Evolutionary conservation across 2,888 invertebrate species (phyloP).

Genomic region (Bursaphelenchus okinawaensis): DNA sequence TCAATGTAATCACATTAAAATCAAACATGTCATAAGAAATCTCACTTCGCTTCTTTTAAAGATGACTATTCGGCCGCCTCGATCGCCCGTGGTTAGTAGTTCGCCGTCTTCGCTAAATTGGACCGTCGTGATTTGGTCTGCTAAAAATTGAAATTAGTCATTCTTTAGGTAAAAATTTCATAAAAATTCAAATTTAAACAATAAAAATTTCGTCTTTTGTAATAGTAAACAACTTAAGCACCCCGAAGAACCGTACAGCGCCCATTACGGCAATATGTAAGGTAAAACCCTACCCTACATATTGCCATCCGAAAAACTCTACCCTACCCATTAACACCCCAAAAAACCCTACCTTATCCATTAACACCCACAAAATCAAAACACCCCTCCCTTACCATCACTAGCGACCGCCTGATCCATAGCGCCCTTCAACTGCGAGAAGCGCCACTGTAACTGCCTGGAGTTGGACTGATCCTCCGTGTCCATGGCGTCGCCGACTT

Average conservation of each 20-base stretch:
- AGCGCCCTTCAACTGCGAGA: slow-evolving; percentile 98
- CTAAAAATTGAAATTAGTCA: slow-evolving; percentile 60
- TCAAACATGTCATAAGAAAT: not conserved
- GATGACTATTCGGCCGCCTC: slow-evolving; percentile 97
- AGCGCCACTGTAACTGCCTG: slow-evolving; percentile 65
- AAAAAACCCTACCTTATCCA: not conserved
- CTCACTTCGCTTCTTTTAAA: slow-evolving; percentile 73
- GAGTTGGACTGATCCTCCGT: slow-evolving; percentile 6
- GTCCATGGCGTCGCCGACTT: slow-evolving; percentile 9
- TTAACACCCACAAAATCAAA: not conserved
- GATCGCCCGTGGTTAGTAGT: slow-evolving; percentile 94
- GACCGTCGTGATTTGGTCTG: slow-evolving; percentile 97
- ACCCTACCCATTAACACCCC: not conserved
- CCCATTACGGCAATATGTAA: too few relatives aligned
- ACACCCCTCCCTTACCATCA: slow-evolving; percentile 63
- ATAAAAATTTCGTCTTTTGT: too few relatives aligned
- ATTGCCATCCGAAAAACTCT: not conserved
- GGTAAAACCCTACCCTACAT: not conserved
- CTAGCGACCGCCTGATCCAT: slow-evolving; percentile 89
- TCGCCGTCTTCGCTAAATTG: slow-evolving; percentile 99
- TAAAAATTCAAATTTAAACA: too few relatives aligned
- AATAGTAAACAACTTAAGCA: too few relatives aligned
- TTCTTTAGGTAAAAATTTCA: too few relatives aligned
- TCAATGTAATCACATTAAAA: not conserved
- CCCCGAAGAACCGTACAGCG: not conserved